These are phyloP conservation scores for Subanguina moxae DNA, from an alignment of 1,140 invertebrate species.

Conservation along the genomic window DNA sequence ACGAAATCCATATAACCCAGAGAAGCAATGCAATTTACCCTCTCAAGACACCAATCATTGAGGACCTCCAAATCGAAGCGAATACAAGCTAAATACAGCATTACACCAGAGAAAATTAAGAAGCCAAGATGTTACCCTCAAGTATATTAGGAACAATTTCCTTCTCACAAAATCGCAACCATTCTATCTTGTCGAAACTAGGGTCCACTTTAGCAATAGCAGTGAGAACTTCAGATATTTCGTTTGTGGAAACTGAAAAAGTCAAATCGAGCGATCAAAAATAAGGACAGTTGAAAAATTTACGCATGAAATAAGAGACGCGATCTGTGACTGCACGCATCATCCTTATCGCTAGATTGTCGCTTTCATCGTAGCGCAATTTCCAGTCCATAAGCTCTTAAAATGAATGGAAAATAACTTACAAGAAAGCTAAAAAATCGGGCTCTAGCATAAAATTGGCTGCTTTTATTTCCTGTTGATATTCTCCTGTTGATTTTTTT, in stretches of 20 bases:
- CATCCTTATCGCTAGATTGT: constrained; percentile 84
- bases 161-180: constrained; percentile 84
- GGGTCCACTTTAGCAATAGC: constrained; percentile 97
- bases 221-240: constrained; percentile 91
- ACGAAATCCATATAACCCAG: no score
- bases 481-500: no score
- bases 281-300: constrained; percentile 13
- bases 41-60: constrained; percentile 98
- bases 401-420: no score
- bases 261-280: constrained; percentile 3
- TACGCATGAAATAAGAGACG: constrained; percentile 62
- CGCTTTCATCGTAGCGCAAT: constrained; percentile 94
- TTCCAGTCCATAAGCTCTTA: constrained; percentile 83
- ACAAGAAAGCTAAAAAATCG: no score
- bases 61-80: constrained; percentile 69
- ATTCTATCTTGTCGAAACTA: constrained; percentile 79
- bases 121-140: no score
- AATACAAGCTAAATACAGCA: no score
- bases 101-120: constrained; percentile 8
- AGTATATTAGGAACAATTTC: constrained; percentile 98
- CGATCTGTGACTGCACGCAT: constrained; percentile 87
- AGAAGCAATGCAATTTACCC: constrained; percentile 56
- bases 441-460: no score
- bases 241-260: constrained; percentile 68
- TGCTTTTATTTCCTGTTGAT: no score